Percentiles rank a stretch among this genome's conserved stretches.
Evolutionary conservation across 2,888 invertebrate genomes (phyloP).

Genomic region (Hypsopygia costalis): DNA sequence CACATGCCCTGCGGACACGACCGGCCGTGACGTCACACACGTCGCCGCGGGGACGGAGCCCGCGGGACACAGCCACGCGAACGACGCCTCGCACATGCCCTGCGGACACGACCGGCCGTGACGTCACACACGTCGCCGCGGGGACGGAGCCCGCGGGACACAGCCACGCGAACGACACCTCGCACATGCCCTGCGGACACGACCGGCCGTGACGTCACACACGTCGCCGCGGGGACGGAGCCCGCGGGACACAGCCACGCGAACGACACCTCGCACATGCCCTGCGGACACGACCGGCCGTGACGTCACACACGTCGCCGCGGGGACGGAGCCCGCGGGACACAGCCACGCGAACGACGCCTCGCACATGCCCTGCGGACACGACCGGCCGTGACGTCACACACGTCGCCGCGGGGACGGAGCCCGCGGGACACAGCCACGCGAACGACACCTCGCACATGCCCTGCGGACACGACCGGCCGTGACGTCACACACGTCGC

Average conservation of each 20-base stretch:
- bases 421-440: constrained; percentile 35
- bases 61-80: constrained; percentile 40
- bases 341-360: no score
- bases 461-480: constrained; percentile 33
- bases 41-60: no score
- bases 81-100: constrained; percentile 50
- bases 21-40: constrained; percentile 21
- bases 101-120: constrained; percentile 18
- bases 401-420: no score
- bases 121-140: not conserved
- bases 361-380: no score
- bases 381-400: constrained; percentile 24
- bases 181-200: no score
- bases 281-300: constrained; percentile 29
- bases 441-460: constrained; percentile 49
- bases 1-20: no score
- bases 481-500: not conserved
- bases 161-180: no score
- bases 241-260: constrained; percentile 37
- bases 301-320: not conserved
- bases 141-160: no score
- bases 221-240: no score
- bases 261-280: constrained; percentile 49
- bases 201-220: constrained; percentile 23
- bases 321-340: no score